Conservation (phyloP, 1,140 invertebrate species). For the Prorops nasuta region DNA sequence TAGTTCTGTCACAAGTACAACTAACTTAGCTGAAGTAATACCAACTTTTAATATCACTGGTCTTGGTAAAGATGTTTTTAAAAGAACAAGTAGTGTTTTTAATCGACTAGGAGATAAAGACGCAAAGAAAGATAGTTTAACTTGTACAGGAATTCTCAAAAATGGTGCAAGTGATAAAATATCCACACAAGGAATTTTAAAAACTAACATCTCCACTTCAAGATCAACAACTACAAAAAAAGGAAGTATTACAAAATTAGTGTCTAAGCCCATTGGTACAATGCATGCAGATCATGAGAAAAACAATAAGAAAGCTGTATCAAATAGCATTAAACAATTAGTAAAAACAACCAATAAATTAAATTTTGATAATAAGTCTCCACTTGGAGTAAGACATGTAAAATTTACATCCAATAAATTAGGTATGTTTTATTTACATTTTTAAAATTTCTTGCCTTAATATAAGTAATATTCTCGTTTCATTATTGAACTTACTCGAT, state of each 20-base stretch:
- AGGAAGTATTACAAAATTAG: conserved; percentile 14
- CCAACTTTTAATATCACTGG: conserved; percentile 51
- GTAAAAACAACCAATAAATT: conserved; percentile 36
- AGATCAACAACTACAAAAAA: conserved; percentile 30
- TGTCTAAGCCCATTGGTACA: conserved; percentile 38
- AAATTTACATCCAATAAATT: conserved; percentile 38
- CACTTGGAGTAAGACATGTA: conserved; percentile 13
- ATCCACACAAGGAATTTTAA: conserved; percentile 39
- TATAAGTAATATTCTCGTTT: conserved; percentile 1
- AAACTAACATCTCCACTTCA: conserved; percentile 20
- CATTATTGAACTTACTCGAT: conserved; percentile 4
- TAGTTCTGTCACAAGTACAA: conserved; percentile 53
- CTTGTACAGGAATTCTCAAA: conserved; percentile 32
- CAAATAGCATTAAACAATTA: conserved; percentile 32
- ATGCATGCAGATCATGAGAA: conserved; percentile 54
- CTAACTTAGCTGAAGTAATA: conserved; percentile 37
- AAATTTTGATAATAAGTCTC: conserved; percentile 20
- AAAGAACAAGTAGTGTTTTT: conserved; percentile 47
- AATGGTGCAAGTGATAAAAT: conserved; percentile 29
- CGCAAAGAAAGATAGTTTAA: conserved; percentile 30
- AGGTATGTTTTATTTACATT: conserved; percentile 30
- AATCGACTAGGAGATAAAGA: conserved; percentile 52
- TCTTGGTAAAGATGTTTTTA: conserved; percentile 42
- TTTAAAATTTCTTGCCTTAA: conserved; percentile 1
- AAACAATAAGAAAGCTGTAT: conserved; percentile 31